Conservation (phyloP, 1,140 invertebrate genomes). For the Zaprionus gabonicus region DNA sequence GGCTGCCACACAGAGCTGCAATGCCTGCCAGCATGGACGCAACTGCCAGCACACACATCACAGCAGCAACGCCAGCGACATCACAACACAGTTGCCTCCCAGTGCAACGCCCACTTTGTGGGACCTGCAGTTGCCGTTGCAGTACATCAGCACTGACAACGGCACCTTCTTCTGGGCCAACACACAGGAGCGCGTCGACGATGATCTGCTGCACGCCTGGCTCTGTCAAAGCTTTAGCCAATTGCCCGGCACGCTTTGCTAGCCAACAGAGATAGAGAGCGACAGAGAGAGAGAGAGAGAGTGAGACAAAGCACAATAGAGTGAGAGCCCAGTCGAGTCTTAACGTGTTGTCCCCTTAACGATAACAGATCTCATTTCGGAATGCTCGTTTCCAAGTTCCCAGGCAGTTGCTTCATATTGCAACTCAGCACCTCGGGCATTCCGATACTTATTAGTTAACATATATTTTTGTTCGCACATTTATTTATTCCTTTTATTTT, state of each 20-base stretch:
- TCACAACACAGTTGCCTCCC: conserved; percentile 32
- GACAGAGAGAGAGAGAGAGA: background rate
- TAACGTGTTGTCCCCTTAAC: conserved; percentile 5
- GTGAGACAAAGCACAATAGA: background rate
- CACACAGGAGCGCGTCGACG: conserved; percentile 70
- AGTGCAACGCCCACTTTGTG: conserved; percentile 36
- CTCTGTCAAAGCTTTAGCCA: conserved; percentile 75
- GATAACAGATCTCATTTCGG: conserved; percentile 64
- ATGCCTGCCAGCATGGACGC: conserved; percentile 73
- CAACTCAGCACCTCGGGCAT: conserved; percentile 9
- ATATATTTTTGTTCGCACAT: conserved; percentile 42
- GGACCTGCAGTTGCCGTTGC: conserved; percentile 61
- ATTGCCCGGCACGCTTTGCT: conserved; percentile 68
- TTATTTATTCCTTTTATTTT: conserved; percentile 64
- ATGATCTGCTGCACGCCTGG: conserved; percentile 72
- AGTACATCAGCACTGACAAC: conserved; percentile 79
- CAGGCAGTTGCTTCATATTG: background rate
- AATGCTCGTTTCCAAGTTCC: conserved; percentile 24
- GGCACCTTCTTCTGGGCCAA: conserved; percentile 82
- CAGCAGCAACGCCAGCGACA: conserved; percentile 15
- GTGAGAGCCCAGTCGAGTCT: conserved; percentile 16
- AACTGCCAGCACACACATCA: conserved; percentile 79
- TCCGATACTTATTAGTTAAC: conserved; percentile 46
- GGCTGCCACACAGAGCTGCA: conserved; percentile 57
- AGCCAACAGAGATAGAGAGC: conserved; percentile 6